Base-by-base conservation (phyloP, 2,797 vertebrate species). In the Ctenosaura bakeri region DNA sequence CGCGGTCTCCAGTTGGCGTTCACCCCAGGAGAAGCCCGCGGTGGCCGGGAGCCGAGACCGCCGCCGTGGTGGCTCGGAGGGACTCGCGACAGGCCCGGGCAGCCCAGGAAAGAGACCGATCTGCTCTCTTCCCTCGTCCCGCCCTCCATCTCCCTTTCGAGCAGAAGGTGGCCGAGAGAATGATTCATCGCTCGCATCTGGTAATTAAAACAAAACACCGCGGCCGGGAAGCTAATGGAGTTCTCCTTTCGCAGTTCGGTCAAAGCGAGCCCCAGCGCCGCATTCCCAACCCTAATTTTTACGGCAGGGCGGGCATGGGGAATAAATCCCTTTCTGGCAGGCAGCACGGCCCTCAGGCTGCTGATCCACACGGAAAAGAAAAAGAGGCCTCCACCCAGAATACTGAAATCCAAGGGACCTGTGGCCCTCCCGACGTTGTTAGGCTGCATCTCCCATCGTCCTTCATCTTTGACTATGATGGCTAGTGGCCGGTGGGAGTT, bases 161-260 rank as follows among this genome's bases (percentile, higher is more conserved):
- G 92, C 91, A 93, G 93, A 92, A 96, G 94, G 94, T 93, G 95
- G 93, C 92, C 89, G 93, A 91, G 94, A 76, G 59, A 94, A 94
- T 95, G 95, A 95, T 93, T 93, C 95, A 95, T 89, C 90, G 95
- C 92, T 96, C 96, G 96, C 95, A 96, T 96, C 96, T 96, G 96
- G 96, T 97, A 96, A 97, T 97, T 96, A 96, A 96, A 97, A 96
- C 95, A 96, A 95, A 97, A 38, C 96, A 95, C 95, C 91, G 94
- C 93, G 96, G 96, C 96, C 96, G 96, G 96, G 96, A 96, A 96
- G 95, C 95, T 96, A 96, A 96, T 96, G 95, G 94, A 93, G 92
- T 94, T 94, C 87, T 93, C 93, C 93, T 90, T 94, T 96, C 95
- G 93, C 94, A 96, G 96, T 94, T 96, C 86, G 92, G 93, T 88